Percentiles rank a stretch among this genome's conserved stretches.
These are phyloP conservation scores for Smutsia gigantea DNA, from an alignment of 2,797 vertebrate genomes.

Conservation along the genomic window DNA sequence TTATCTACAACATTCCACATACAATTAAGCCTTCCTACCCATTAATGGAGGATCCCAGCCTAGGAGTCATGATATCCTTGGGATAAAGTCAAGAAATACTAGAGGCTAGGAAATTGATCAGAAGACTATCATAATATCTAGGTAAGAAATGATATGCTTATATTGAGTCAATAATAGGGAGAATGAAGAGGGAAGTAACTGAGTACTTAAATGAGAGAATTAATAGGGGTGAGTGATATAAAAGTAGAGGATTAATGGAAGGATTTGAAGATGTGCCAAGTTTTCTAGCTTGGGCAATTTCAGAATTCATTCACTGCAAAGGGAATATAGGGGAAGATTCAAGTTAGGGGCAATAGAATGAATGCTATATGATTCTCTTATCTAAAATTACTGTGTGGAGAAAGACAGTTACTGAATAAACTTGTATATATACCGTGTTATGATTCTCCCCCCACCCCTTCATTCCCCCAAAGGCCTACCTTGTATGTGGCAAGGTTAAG, in stretches of 20 bases:
- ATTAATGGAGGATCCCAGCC: not conserved
- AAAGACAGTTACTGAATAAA: not conserved
- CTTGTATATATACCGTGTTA: not conserved
- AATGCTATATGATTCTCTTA: not conserved
- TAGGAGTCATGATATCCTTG: not conserved
- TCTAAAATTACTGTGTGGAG: not conserved
- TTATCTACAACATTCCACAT: not conserved
- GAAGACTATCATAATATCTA: not conserved
- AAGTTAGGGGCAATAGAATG: not conserved
- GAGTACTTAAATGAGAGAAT: not conserved
- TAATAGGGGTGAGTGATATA: not conserved
- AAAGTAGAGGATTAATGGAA: not conserved
- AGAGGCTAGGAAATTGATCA: not conserved
- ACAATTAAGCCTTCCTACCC: not conserved
- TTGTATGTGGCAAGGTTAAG: not conserved
- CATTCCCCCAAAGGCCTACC: not conserved
- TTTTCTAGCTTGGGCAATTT: not conserved
- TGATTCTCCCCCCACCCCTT: not conserved
- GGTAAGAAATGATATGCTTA: not conserved
- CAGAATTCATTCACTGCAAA: not conserved
- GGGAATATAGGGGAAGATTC: not conserved
- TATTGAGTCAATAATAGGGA: not conserved
- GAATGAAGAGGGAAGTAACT: not conserved
- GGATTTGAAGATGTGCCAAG: not conserved
- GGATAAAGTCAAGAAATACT: not conserved